These are phyloP conservation scores for Actinernus sp. DNA, from an alignment of 92 coral and sea anemone species.

Conservation along the genomic window DNA sequence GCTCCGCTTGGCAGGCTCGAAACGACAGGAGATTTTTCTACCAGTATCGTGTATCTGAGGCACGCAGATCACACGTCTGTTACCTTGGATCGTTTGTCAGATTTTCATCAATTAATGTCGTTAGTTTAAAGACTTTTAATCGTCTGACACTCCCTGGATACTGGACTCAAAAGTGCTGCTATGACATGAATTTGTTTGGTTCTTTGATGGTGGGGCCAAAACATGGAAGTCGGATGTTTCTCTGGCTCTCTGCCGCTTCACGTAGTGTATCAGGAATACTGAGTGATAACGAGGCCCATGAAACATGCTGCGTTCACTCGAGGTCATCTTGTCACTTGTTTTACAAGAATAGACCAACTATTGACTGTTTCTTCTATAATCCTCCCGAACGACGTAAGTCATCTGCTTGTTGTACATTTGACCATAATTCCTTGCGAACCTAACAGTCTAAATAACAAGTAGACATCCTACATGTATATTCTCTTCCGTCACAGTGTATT, in stretches of 20 bases:
- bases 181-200: constrained; percentile 20
- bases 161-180: constrained; percentile 50
- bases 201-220: constrained; percentile 32
- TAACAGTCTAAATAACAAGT: too few species aligned
- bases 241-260: too few species aligned
- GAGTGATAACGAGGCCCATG: constrained; percentile 38
- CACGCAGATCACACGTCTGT: too few species aligned
- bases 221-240: constrained; percentile 18
- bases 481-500: too few species aligned
- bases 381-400: constrained; percentile 60
- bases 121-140: not conserved
- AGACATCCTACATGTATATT: too few species aligned
- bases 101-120: not conserved
- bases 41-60: too few species aligned
- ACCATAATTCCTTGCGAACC: too few species aligned
- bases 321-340: constrained; percentile 23
- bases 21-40: constrained; percentile 33
- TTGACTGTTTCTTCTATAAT: constrained; percentile 18
- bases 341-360: constrained; percentile 50
- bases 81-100: constrained; percentile 9
- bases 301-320: constrained; percentile 46
- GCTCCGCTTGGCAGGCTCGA: constrained; percentile 41
- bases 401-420: too few species aligned
- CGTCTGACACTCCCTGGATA: not conserved
- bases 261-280: too few species aligned